Base-by-base conservation (phyloP, 2,113 vertebrate species). In the Nerophis lumbriciformis region DNA sequence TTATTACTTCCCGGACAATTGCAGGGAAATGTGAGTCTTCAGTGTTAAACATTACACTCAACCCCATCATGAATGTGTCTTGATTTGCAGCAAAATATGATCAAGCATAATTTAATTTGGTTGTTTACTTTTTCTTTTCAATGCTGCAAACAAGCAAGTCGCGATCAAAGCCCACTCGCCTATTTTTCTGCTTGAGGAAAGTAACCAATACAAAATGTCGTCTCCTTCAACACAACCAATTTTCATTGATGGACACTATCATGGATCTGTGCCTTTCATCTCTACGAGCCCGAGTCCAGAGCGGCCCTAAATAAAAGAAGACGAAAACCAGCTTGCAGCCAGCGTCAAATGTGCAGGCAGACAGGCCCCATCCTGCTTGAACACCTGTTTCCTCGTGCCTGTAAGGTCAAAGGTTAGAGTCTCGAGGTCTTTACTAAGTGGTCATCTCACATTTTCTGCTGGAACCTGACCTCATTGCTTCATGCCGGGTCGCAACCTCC, bases 301-400 rank as follows among this genome's bases (percentile, higher is more conserved):
- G 51, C 2, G 54, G 49, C 21, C 53, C n/a, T 51, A 58, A 47
- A 76, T 28, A 45, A 57, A 61, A 42, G 45, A 13, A 52, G 14
- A 56, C 28, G 55, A 6, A 15, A 48, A 51, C 49, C 51, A 68
- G 56, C 36, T 56, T 53, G 48, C 51, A 19, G 44, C 45, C 64
- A 75, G 70, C 51, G 59, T 47, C 15, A 39, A 69, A 45, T 36
- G 48, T 58, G 50, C 54, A 12, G 67, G 16, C 71, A 50, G 61
- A 44, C 51, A 15, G 63, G 57, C 55, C 50, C 63, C 68, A 80
- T 72, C 75, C 61, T 56, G 71, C 64, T 59, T 28, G 49, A 81
- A 82, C 80, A 85, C 73, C 73, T 80, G 83, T 69, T 79, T 84
- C 68, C 77, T 83, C 62, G 35, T 65, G 62, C 55, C 38, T 19